These are phyloP conservation scores for Coecobrya sp. DNA, from an alignment of 2,888 invertebrate species.

Conservation along the genomic window DNA sequence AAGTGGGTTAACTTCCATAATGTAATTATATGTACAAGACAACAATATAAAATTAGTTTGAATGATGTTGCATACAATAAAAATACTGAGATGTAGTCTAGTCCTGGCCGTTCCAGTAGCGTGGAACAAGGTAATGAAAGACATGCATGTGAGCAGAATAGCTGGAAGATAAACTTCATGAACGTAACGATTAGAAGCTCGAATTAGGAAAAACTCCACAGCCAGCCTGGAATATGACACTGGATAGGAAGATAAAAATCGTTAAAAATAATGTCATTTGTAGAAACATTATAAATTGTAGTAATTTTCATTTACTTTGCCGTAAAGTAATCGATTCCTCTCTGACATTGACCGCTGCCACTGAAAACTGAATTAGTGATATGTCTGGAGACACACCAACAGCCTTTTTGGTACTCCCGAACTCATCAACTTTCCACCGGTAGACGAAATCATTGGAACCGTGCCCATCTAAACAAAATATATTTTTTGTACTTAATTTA, in stretches of 20 bases:
- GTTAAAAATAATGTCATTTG: neutral
- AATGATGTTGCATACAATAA: slow-evolving; percentile 41
- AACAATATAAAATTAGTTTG: neutral
- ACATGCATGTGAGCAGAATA: slow-evolving; percentile 58
- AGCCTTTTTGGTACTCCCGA: slow-evolving; percentile 53
- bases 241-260: neutral
- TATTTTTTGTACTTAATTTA: neutral
- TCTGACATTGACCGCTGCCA: slow-evolving; percentile 52
- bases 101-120: slow-evolving; percentile 45
- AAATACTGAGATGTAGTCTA: slow-evolving; percentile 65
- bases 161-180: slow-evolving; percentile 79
- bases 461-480: slow-evolving; percentile 64
- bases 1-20: too few relatives aligned
- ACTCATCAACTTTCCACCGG: slow-evolving; percentile 64
- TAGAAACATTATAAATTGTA: neutral
- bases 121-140: slow-evolving; percentile 70
- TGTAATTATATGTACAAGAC: neutral
- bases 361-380: slow-evolving; percentile 52
- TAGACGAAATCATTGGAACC: slow-evolving; percentile 65
- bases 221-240: slow-evolving; percentile 66
- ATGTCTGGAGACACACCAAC: slow-evolving; percentile 61
- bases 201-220: slow-evolving; percentile 75
- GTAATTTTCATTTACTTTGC: slow-evolving; percentile 17
- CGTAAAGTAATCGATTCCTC: neutral
- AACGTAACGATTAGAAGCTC: slow-evolving; percentile 68